Evolutionary conservation across 2,113 vertebrate genomes (phyloP), one percentile per base, ranked within the genome.

Genomic region (Colius striatus): DNA sequence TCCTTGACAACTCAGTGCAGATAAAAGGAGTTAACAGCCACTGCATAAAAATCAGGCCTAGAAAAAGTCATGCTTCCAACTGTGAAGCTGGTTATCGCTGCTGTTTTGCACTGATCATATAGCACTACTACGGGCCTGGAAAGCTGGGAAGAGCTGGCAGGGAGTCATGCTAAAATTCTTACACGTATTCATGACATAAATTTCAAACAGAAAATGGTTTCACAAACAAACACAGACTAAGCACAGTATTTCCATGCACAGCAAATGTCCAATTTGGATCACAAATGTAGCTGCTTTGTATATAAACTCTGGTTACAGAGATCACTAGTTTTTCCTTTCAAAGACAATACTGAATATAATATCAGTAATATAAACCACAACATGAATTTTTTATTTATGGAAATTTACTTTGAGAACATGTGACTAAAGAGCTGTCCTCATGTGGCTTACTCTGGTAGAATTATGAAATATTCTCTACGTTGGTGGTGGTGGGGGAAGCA

Each of bases 401-500:
- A 72, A 63, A 78, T 75, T 20, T 54, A 36, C 18, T 75, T 63
- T 51, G 57, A 87, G 26, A 84, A 84, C 20, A 25, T 23, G 26
- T 21, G 55, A 61, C 21, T 55, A 18, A 73, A 61, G 50, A 41
- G 63, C 50, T 80, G 58, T 34, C 29, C 26, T 76, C 20, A 48
- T 15, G 25, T 27, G 41, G 32, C 50, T 45, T 84, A 18, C 19
- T 70, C 36, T 71, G 36, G 36, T 13, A 84, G 12, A 89, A 8
- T 36, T 1, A 66, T 2, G 11, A 70, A 22, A 41, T 70, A 21
- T 65, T 62, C 23, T 81, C 87, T 70, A 48, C 30, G 10, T 1
- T 45, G 47, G 4, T 5, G 30, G 23, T 4, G 7, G 10, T 2
- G 4, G 19, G 27, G 13, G 11, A 5, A 26, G 12, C 1, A 41